Evolutionary conservation across 1,140 invertebrate genomes (phyloP).

Genomic region (Sycophaga agraensis): DNA sequence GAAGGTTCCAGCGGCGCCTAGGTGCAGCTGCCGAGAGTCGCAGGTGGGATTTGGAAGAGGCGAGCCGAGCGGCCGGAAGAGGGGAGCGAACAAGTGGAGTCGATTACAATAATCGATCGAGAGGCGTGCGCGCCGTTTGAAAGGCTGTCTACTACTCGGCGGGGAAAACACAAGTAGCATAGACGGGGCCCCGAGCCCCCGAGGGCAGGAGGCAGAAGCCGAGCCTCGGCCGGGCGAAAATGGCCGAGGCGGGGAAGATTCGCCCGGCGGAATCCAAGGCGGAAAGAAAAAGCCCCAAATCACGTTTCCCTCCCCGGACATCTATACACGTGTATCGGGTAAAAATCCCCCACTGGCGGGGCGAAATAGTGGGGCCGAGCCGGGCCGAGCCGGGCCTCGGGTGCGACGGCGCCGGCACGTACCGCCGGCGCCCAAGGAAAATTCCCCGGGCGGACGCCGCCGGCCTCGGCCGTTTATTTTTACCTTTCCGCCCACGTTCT

Average conservation of each 20-base stretch:
- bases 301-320: not conserved
- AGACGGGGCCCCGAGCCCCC: not conserved
- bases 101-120: too few species aligned
- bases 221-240: not conserved
- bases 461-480: not conserved
- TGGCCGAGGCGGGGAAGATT: not conserved
- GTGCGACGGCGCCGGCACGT: too few species aligned
- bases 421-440: slow-evolving; percentile 6
- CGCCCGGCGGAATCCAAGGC: too few species aligned
- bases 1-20: too few species aligned
- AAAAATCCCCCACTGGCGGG: slow-evolving; percentile 9
- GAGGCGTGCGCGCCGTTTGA: too few species aligned
- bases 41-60: too few species aligned
- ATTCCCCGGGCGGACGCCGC: not conserved
- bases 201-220: not conserved
- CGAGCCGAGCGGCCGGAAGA: too few species aligned
- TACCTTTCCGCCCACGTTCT: slow-evolving; percentile 21
- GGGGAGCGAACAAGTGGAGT: too few species aligned
- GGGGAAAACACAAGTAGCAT: too few species aligned
- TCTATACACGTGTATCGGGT: not conserved
- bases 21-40: too few species aligned
- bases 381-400: not conserved
- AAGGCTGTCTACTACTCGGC: too few species aligned
- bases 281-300: not conserved
- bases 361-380: not conserved